phyloP scores from a whole-genome alignment of 2,888 invertebrate genomes.

The Drosophila niveifrons region DNA sequence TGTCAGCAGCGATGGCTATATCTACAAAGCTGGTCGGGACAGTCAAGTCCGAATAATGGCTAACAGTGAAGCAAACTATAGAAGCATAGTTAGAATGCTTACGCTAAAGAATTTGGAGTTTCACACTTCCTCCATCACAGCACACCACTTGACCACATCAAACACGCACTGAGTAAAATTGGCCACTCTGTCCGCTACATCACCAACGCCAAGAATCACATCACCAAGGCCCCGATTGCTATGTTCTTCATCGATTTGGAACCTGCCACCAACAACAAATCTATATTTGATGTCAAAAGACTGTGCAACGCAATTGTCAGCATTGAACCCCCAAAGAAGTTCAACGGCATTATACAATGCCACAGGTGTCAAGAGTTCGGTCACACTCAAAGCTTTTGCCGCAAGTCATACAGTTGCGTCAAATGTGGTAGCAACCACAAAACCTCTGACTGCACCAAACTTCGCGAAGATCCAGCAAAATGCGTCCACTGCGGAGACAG shows the following conservation, averaged over 20 bases:
- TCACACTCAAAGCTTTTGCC: background rate
- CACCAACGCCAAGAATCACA: background rate
- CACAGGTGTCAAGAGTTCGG: slow-evolving; percentile 8
- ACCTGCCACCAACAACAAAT: slow-evolving; percentile 14
- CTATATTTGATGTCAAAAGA: slow-evolving; percentile 3
- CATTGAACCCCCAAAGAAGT: no score
- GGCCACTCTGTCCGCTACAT: slow-evolving; percentile 10
- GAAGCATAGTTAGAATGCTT: no score
- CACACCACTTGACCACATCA: background rate
- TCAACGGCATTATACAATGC: no score
- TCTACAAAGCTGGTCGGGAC: no score
- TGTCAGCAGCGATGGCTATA: no score
- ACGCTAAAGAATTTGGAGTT: slow-evolving; percentile 9
- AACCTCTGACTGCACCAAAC: slow-evolving; percentile 11
- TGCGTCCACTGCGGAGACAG: background rate
- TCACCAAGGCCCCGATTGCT: background rate
- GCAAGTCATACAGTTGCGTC: background rate
- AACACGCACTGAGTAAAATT: background rate
- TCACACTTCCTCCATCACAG: slow-evolving; percentile 1
- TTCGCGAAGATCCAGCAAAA: background rate
- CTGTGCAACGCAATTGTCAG: no score
- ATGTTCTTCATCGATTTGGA: slow-evolving; percentile 8
- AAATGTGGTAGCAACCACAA: slow-evolving; percentile 8
- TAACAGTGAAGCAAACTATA: no score
- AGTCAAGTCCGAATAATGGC: no score